phyloP scores from a whole-genome alignment of 2,888 invertebrate species.

The Rotaria macrura region DNA sequence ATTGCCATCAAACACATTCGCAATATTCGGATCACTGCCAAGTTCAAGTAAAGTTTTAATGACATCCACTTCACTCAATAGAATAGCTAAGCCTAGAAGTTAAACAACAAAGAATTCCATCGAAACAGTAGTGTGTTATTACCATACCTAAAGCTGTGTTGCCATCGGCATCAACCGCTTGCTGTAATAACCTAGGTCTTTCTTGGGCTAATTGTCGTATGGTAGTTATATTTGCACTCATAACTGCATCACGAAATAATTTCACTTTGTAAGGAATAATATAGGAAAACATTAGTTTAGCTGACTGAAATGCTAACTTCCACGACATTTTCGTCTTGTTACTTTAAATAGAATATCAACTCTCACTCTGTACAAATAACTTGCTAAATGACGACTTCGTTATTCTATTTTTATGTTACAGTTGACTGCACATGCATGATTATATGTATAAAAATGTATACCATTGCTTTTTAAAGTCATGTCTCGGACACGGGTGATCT shows the following conservation, averaged over 20 bases:
- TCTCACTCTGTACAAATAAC: neutral
- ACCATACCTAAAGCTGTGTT: neutral
- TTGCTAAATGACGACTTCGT: neutral
- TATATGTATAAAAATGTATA: neutral
- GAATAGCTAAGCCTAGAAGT: neutral
- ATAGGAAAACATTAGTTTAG: neutral
- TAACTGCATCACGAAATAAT: neutral
- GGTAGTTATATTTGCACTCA: neutral
- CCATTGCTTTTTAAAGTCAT: neutral
- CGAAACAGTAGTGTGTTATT: neutral
- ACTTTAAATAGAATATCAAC: neutral
- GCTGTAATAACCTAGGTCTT: neutral
- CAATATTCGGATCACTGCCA: neutral
- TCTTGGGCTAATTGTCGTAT: neutral
- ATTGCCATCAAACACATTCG: neutral
- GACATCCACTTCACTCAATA: neutral
- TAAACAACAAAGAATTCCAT: neutral
- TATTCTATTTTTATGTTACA: neutral
- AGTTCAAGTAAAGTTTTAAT: neutral
- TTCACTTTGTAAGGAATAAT: neutral
- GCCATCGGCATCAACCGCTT: neutral
- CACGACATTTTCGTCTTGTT: neutral
- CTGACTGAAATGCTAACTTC: neutral
- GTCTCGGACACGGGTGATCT: neutral
- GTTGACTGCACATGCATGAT: neutral